Evolutionary conservation across 2,113 vertebrate species (phyloP).

Genomic region (Zapus hudsonius): DNA sequence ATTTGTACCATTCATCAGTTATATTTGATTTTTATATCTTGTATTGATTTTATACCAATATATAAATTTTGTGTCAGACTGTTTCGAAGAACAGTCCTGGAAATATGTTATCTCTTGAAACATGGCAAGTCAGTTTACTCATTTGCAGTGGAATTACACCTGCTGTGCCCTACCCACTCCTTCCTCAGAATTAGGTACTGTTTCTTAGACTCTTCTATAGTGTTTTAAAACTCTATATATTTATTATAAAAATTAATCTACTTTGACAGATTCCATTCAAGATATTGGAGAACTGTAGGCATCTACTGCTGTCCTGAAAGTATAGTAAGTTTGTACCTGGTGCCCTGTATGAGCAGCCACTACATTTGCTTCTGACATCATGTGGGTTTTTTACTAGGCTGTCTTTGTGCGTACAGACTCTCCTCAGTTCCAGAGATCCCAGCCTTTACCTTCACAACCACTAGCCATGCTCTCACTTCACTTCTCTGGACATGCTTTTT

Average conservation of each 20-base stretch:
- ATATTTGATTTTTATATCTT: constrained; percentile 44
- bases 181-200: constrained; percentile 23
- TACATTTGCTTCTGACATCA: background rate
- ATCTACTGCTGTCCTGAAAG: constrained; percentile 11
- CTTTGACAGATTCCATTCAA: constrained; percentile 45
- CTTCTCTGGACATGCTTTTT: constrained; percentile 4
- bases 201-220: background rate
- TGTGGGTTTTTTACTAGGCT: background rate
- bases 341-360: background rate
- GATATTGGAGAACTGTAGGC: background rate
- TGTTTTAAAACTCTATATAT: constrained; percentile 38
- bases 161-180: background rate
- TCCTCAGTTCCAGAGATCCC: background rate
- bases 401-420: background rate
- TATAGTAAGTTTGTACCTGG: background rate
- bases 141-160: constrained; percentile 27
- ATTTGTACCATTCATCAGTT: constrained; percentile 29
- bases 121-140: constrained; percentile 31
- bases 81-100: background rate
- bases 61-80: constrained; percentile 31
- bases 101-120: constrained; percentile 36
- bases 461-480: background rate
- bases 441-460: background rate
- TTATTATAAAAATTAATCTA: constrained; percentile 42
- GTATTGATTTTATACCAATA: constrained; percentile 6